A percentile compares a stretch with the other conserved stretches of the same genome.
These are phyloP conservation scores for Stegodyphus mimosarum DNA, from an alignment of 1,140 invertebrate genomes.

Conservation along the genomic window DNA sequence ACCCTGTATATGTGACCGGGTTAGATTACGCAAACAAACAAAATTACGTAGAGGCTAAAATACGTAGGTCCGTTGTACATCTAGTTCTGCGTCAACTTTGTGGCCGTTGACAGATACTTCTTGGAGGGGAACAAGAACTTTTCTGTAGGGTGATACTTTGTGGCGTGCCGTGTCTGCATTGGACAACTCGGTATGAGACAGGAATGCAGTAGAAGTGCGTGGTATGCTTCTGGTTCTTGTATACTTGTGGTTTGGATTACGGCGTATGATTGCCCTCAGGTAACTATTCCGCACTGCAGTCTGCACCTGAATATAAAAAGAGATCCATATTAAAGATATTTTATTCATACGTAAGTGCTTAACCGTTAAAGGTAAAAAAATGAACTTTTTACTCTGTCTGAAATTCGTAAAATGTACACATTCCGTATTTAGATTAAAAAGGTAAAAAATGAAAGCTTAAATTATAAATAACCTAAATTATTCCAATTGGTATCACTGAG, in stretches of 20 bases:
- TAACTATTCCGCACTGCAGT: slow-evolving; percentile 62
- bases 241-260: slow-evolving; percentile 47
- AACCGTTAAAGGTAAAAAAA: no score
- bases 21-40: no score
- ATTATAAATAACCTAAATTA: no score
- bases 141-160: slow-evolving; percentile 66
- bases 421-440: no score
- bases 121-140: slow-evolving; percentile 6
- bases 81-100: neutral
- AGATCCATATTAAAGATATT: no score
- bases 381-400: no score
- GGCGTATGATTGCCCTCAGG: slow-evolving; percentile 50
- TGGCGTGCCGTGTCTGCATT: slow-evolving; percentile 21
- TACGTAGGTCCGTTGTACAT: slow-evolving; percentile 18
- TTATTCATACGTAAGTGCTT: no score
- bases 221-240: slow-evolving; percentile 26
- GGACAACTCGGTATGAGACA: slow-evolving; percentile 54
- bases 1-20: no score
- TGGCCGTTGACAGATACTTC: neutral
- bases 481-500: no score
- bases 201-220: slow-evolving; percentile 30
- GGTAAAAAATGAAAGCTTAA: no score
- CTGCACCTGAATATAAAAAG: slow-evolving; percentile 65
- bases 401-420: no score
- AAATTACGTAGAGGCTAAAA: neutral